phyloP scores from a whole-genome alignment of 2,888 invertebrate species.

The Eutolmus rufibarbis region DNA sequence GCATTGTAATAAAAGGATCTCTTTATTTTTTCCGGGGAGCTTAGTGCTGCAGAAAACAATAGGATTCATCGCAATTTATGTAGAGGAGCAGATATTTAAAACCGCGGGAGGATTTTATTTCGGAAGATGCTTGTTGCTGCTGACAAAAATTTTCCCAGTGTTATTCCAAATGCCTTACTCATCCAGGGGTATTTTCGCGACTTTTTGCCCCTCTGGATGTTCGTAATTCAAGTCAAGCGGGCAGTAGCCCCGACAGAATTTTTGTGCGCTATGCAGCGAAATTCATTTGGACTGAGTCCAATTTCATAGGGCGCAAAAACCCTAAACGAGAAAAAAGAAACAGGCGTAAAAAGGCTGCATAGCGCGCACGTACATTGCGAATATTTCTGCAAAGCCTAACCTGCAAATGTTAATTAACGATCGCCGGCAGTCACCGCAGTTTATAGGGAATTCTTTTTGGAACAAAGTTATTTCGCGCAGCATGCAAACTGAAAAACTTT shows the following conservation, averaged over 20 bases:
- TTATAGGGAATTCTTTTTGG: background rate
- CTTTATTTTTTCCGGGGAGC: background rate
- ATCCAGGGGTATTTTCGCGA: background rate
- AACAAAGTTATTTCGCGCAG: background rate
- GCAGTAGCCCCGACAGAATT: background rate
- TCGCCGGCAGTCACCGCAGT: background rate
- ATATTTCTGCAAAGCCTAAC: background rate
- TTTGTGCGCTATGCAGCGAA: background rate
- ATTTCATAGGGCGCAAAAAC: background rate
- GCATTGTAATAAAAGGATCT: background rate
- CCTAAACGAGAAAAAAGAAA: background rate
- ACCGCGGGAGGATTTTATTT: background rate
- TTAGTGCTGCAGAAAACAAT: background rate
- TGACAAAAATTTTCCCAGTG: background rate
- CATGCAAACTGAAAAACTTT: background rate
- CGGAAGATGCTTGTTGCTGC: constrained; percentile 11
- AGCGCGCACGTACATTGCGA: background rate
- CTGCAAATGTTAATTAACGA: constrained; percentile 27
- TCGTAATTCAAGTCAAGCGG: background rate
- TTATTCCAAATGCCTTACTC: background rate
- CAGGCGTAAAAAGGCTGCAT: background rate
- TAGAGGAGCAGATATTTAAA: background rate
- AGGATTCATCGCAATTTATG: background rate
- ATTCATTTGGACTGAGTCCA: background rate
- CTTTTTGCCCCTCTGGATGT: background rate